A percentile compares a stretch with the other conserved stretches of the same genome.
Conservation (phyloP, 2,113 vertebrate species). For the Mastomys natalensis region DNA sequence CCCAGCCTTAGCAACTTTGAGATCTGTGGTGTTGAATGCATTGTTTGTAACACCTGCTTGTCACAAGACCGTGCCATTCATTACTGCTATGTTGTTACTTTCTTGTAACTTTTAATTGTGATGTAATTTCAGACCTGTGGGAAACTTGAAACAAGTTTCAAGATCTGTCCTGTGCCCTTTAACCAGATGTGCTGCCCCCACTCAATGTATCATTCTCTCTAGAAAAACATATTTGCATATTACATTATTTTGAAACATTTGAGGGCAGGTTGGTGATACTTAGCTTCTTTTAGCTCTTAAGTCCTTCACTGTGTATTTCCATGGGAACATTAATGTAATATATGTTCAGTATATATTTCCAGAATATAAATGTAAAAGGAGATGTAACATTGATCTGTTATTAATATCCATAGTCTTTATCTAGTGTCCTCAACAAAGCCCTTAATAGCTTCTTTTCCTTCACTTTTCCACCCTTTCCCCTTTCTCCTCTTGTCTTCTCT, state of each 20-base stretch:
- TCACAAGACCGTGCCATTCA: neutral
- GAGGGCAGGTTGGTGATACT: neutral
- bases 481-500: too few species aligned
- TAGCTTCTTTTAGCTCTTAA: neutral
- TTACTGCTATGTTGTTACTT: neutral
- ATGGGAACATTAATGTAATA: neutral
- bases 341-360: too few species aligned
- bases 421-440: neutral
- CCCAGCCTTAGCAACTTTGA: neutral
- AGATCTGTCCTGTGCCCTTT: neutral
- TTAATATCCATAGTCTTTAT: neutral
- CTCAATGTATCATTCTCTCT: neutral
- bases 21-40: neutral
- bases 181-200: neutral
- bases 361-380: neutral
- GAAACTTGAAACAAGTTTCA: neutral
- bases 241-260: neutral
- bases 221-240: neutral
- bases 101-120: slow-evolving; percentile 27
- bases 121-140: slow-evolving; percentile 20
- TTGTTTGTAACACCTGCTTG: neutral
- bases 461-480: neutral
- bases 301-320: neutral
- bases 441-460: neutral
- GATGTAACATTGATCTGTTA: neutral